phyloP scores from a whole-genome alignment of 2,797 vertebrate genomes.

The Thamnophis elegans region DNA sequence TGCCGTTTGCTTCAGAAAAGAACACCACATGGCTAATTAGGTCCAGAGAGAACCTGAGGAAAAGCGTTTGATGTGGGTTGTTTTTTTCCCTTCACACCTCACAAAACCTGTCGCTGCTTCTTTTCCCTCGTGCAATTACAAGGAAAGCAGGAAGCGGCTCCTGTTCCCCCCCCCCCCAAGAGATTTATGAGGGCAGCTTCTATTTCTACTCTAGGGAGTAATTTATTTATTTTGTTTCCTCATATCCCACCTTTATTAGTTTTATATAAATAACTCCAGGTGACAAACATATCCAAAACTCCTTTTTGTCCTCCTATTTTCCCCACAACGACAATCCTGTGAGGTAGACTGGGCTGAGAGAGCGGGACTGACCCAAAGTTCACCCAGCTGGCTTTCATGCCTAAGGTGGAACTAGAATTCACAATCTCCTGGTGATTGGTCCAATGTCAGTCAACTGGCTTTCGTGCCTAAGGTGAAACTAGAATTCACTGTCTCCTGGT shows the following conservation, averaged over 20 bases:
- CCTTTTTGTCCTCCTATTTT: not conserved
- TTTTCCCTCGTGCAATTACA: constrained; percentile 34
- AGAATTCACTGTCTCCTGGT: too few species aligned
- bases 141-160: constrained; percentile 8
- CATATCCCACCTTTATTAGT: not conserved
- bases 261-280: not conserved
- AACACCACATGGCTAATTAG: constrained; percentile 55
- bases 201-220: constrained; percentile 36
- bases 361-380: not conserved
- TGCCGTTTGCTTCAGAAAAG: constrained; percentile 44
- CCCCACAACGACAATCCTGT: not conserved
- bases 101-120: constrained; percentile 37
- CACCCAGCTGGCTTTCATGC: too few species aligned
- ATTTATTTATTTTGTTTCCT: not conserved
- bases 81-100: not conserved
- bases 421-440: too few species aligned
- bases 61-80: constrained; percentile 20
- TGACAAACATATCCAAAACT: not conserved
- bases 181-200: constrained; percentile 45
- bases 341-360: not conserved
- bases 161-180: not conserved
- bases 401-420: too few species aligned
- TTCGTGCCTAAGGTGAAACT: too few species aligned
- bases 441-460: too few species aligned
- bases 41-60: constrained; percentile 53